phyloP scores from a whole-genome alignment of 2,888 invertebrate species.

The Daptonema setosum region DNA sequence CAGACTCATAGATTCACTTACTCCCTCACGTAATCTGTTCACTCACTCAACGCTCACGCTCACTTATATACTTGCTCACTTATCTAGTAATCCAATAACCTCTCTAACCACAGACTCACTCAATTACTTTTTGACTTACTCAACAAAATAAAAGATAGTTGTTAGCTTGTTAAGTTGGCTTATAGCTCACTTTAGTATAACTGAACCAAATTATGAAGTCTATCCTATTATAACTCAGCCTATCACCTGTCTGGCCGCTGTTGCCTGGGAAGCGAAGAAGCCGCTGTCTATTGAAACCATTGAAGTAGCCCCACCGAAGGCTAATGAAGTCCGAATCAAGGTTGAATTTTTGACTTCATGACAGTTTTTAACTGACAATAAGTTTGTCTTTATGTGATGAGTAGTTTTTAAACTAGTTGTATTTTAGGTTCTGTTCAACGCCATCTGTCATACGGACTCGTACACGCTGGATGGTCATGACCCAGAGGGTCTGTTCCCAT shows the following conservation, averaged over 20 bases:
- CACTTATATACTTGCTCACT: too few relatives aligned
- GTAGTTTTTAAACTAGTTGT: neutral
- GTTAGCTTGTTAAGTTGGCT: too few relatives aligned
- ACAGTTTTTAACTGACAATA: neutral
- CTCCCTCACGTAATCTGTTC: too few relatives aligned
- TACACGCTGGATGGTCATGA: constrained; percentile 50
- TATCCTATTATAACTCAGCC: constrained; percentile 36
- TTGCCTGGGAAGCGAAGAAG: constrained; percentile 81
- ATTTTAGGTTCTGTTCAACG: constrained; percentile 49
- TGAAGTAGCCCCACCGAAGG: constrained; percentile 76
- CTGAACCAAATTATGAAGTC: too few relatives aligned
- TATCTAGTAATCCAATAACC: too few relatives aligned
- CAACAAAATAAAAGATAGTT: too few relatives aligned
- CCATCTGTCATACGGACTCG: constrained; percentile 75
- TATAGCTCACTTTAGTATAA: too few relatives aligned
- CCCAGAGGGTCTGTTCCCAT: constrained; percentile 73
- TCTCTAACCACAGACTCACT: too few relatives aligned
- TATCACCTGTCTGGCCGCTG: constrained; percentile 77
- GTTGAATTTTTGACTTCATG: constrained; percentile 21
- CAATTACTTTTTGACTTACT: too few relatives aligned
- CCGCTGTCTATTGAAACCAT: constrained; percentile 70
- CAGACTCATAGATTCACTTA: too few relatives aligned
- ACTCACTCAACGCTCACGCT: too few relatives aligned
- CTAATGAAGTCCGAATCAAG: constrained; percentile 52
- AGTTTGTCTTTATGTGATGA: neutral